Conservation (phyloP, 1,140 invertebrate genomes). For the Ridgeia piscesae region DNA sequence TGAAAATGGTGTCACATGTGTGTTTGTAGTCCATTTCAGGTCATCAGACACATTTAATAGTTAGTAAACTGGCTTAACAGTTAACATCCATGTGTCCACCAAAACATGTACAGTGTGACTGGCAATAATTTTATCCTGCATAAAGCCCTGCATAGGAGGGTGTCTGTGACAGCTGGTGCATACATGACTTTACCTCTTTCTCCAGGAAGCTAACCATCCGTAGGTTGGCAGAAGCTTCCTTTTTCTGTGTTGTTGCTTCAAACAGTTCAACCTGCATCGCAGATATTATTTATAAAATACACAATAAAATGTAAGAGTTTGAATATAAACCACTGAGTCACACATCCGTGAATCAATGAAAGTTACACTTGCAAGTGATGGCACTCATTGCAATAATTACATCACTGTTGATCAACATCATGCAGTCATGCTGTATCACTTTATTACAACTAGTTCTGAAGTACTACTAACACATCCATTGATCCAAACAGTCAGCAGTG, state of each 20-base stretch:
- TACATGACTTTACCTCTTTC: conserved; percentile 68
- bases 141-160: too few relatives aligned
- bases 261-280: conserved; percentile 79
- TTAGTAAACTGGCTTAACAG: too few relatives aligned
- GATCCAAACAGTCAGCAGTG: too few relatives aligned
- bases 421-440: not conserved
- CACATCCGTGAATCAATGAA: not conserved
- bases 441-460: not conserved
- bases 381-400: not conserved
- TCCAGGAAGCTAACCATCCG: conserved; percentile 89
- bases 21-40: too few relatives aligned
- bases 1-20: too few relatives aligned
- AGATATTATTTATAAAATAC: conserved; percentile 14
- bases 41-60: too few relatives aligned
- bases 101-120: too few relatives aligned
- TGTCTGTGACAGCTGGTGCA: too few relatives aligned
- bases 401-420: not conserved
- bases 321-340: conserved; percentile 2
- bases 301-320: not conserved
- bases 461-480: not conserved
- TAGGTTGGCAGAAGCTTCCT: conserved; percentile 92
- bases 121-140: too few relatives aligned
- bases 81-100: too few relatives aligned
- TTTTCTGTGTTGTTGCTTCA: conserved; percentile 89
- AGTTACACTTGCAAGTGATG: not conserved